Evolutionary conservation across 2,888 invertebrate genomes (phyloP).

Genomic region (Cabera pusaria): DNA sequence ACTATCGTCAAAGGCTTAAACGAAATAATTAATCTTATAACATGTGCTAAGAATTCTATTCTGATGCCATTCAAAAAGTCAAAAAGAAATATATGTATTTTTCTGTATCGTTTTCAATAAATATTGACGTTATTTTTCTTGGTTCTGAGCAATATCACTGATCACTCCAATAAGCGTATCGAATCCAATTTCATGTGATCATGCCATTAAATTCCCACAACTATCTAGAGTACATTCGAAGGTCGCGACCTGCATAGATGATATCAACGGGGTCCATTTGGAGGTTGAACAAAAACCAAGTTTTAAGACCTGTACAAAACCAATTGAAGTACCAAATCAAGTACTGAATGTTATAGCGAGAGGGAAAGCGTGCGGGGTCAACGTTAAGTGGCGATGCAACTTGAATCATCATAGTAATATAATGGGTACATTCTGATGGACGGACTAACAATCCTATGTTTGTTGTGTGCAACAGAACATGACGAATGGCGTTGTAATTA

Average conservation of each 20-base stretch:
- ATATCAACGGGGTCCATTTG: constrained; percentile 54
- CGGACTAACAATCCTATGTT: constrained; percentile 25
- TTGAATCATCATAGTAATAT: constrained; percentile 51
- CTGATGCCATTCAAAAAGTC: no score
- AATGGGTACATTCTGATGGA: constrained; percentile 30
- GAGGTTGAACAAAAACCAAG: constrained; percentile 47
- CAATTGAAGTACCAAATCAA: constrained; percentile 17
- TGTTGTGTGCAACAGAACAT: constrained; percentile 49
- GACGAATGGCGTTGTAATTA: constrained; percentile 46
- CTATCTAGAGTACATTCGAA: constrained; percentile 58
- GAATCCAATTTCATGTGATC: constrained; percentile 49
- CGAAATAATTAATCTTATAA: constrained; percentile 1
- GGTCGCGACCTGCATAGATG: constrained; percentile 63
- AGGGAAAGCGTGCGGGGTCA: constrained; percentile 41
- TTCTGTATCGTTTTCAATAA: no score
- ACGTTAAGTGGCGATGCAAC: constrained; percentile 40
- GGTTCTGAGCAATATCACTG: no score
- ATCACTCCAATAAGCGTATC: constrained; percentile 46
- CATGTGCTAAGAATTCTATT: no score
- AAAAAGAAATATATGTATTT: no score
- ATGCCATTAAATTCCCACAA: constrained; percentile 45
- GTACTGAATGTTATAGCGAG: constrained; percentile 16
- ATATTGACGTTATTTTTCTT: no score
- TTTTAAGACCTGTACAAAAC: constrained; percentile 34
- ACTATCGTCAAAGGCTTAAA: constrained; percentile 1